These are phyloP conservation scores for Rotaria magnacalcarata DNA, from an alignment of 2,888 invertebrate species.

Conservation along the genomic window DNA sequence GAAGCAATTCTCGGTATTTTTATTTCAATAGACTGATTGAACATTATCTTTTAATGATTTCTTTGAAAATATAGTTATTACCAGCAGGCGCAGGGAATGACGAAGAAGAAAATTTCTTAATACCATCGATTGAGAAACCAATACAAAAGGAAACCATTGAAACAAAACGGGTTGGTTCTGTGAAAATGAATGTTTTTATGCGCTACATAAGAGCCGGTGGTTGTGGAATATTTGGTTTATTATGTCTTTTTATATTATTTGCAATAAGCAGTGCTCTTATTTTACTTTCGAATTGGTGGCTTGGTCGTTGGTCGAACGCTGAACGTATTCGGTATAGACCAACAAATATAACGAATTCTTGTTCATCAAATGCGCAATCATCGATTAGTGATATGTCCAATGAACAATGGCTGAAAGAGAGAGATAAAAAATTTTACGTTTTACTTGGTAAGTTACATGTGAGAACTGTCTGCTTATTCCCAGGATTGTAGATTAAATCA, in stretches of 20 bases:
- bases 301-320: neutral
- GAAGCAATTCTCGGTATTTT: neutral
- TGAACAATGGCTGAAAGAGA: neutral
- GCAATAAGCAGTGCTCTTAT: neutral
- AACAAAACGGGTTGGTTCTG: neutral
- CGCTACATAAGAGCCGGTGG: neutral
- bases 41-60: neutral
- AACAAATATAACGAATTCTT: neutral
- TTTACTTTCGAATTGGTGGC: neutral
- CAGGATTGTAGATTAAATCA: no score
- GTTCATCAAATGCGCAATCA: neutral
- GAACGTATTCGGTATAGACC: slow-evolving; percentile 2
- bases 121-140: neutral
- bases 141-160: neutral
- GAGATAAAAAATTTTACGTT: neutral
- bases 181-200: neutral
- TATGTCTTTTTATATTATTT: neutral
- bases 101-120: neutral
- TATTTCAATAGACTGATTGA: neutral
- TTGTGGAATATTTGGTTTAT: neutral
- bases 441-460: neutral
- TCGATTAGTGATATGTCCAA: neutral
- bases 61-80: neutral
- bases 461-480: no score
- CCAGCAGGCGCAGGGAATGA: neutral